phyloP scores from a whole-genome alignment of 2,797 vertebrate species.

The Tauraco hartlaubi region DNA sequence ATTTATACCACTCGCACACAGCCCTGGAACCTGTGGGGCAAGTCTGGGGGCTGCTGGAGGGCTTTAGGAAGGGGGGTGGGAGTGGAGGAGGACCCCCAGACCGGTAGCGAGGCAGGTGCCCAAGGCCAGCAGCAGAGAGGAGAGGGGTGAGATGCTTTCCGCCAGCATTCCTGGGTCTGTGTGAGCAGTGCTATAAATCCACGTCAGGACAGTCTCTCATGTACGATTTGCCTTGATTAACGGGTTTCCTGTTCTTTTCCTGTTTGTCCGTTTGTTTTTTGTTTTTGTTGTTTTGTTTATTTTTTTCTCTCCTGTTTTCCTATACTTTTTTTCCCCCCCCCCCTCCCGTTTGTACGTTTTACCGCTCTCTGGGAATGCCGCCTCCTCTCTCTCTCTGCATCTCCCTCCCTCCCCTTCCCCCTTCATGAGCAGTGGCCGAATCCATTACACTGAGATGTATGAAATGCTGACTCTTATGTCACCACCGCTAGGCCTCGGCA shows the following conservation, averaged over 20 bases:
- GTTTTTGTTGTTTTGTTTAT: neutral
- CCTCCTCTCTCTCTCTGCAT: constrained; percentile 79
- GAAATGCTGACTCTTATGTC: constrained; percentile 99
- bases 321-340: constrained; percentile 52
- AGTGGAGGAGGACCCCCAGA: neutral
- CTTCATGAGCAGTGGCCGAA: constrained; percentile 94
- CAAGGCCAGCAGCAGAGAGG: constrained; percentile 22
- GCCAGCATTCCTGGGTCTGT: constrained; percentile 77
- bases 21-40: constrained; percentile 77
- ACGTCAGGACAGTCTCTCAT: constrained; percentile 77
- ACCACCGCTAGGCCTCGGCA: constrained; percentile 99
- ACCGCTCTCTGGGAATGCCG: constrained; percentile 82
- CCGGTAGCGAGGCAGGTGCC: neutral
- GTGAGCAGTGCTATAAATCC: constrained; percentile 84
- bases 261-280: constrained; percentile 83
- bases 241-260: constrained; percentile 87
- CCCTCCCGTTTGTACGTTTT: constrained; percentile 57
- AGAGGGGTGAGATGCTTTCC: constrained; percentile 39
- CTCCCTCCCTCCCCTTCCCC: constrained; percentile 75
- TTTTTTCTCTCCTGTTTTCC: constrained; percentile 76
- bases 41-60: constrained; percentile 40
- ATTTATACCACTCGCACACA: constrained; percentile 84
- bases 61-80: constrained; percentile 22
- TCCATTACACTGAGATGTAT: constrained; percentile 99
- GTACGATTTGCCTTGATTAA: constrained; percentile 90